Percentiles rank a stretch among this genome's conserved stretches.
These are phyloP conservation scores for Rhagologus leucostigma DNA, from an alignment of 2,113 vertebrate genomes.

Conservation along the genomic window DNA sequence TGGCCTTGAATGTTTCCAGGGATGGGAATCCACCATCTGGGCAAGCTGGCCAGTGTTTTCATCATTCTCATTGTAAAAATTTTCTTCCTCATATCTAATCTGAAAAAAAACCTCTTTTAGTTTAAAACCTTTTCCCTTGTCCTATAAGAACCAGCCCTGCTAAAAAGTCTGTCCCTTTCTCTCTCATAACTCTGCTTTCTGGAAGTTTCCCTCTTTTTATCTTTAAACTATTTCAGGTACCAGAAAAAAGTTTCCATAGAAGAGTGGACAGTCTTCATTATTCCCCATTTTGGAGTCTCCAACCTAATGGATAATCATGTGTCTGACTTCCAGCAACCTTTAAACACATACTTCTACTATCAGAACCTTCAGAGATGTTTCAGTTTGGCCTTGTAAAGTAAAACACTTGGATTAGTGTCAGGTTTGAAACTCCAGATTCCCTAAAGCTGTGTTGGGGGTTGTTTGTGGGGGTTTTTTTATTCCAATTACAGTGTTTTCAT, in stretches of 20 bases:
- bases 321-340: neutral
- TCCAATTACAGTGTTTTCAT: neutral
- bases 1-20: neutral
- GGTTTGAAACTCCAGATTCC: neutral
- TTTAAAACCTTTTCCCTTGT: neutral
- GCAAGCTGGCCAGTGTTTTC: neutral
- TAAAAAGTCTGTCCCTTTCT: neutral
- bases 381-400: neutral
- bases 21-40: neutral
- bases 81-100: neutral
- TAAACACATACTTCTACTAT: neutral
- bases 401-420: neutral
- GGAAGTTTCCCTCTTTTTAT: neutral
- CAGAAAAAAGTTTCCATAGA: neutral
- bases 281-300: neutral
- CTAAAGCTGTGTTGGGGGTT: neutral
- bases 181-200: neutral
- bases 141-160: neutral
- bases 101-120: neutral
- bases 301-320: accelerated
- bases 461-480: neutral
- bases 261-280: neutral
- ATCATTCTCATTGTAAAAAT: neutral
- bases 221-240: neutral
- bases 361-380: neutral